Evolutionary conservation across 2,888 invertebrate species (phyloP), one percentile per base, ranked within the genome.

Genomic region (Plebejus argus): DNA sequence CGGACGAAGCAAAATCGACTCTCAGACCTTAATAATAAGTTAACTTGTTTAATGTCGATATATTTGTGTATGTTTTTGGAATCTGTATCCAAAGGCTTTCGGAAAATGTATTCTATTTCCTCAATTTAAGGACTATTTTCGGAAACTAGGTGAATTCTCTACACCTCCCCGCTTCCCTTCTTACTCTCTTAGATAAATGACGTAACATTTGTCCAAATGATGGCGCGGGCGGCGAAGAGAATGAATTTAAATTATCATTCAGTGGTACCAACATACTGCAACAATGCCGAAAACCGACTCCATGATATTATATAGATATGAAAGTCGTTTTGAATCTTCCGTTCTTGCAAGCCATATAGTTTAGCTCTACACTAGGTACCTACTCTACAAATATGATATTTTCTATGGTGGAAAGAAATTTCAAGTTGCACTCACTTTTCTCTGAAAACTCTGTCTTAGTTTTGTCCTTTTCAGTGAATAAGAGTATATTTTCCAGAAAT

Each of bases 211-310:
- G 94, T 94, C 94, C 94, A 93, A 94, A 94, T 94, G 94, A 94
- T 94, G 94, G 94, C 94, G 94, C 93, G 93, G 94, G 94, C 93
- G 94, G 91, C 90, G 90, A 89, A 94, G 94, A 94, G 94, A 94
- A 94, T 94, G 94, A 94, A 94, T 94, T 94, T 94, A 94, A 94
- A 94, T 94, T 94, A 94, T 94, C 94, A 94, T 94, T 93, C 94
- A 93, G 93, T 93, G 91, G 89, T 94, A 91, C 91, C 89, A 91
- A 91, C 92, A 90, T 88, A 90, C 88, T 90, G 87, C 88, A 88
- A 88, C 86, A 89, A 87, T 88, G 86, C 87, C 90, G 89, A 88
- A 93, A 92, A 91, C 89, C 87, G 86, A 86, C 84, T 83, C 83
- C 53, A 58, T 20, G 23, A 53, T 53, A 66, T 33, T 66, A 74